A percentile compares a stretch with the other conserved stretches of the same genome.
phyloP scores from a whole-genome alignment of 2,797 vertebrate genomes.

The Pangasius djambal region DNA sequence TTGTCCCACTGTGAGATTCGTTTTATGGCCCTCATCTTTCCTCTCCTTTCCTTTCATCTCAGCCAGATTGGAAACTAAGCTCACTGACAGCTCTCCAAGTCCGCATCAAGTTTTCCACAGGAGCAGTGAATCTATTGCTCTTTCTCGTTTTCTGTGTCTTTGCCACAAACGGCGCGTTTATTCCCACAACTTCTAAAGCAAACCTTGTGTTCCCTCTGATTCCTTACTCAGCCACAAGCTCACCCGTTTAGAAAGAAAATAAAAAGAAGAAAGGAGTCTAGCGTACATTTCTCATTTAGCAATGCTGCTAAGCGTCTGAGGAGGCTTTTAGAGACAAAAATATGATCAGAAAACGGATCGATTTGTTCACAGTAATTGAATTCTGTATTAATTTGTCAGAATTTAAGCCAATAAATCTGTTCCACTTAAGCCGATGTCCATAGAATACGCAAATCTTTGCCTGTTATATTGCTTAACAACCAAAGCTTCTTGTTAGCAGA shows the following conservation, averaged over 20 bases:
- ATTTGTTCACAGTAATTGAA: not conserved
- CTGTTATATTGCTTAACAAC: not conserved
- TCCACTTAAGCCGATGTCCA: not conserved
- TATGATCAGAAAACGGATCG: not conserved
- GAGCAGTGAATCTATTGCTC: conserved; percentile 25
- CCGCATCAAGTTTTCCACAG: conserved; percentile 37
- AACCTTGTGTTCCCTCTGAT: not conserved
- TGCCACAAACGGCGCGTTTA: conserved; percentile 9
- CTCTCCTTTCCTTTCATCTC: conserved; percentile 43
- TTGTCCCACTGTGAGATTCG: not conserved
- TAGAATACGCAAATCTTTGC: not conserved
- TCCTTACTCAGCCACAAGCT: conserved; percentile 13
- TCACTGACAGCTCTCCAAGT: conserved; percentile 37
- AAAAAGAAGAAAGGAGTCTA: not conserved
- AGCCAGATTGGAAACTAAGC: conserved; percentile 33
- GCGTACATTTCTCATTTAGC: not conserved
- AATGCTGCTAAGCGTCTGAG: not conserved
- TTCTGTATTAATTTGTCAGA: not conserved
- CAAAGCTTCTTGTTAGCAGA: not conserved
- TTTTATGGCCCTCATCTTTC: conserved; percentile 17
- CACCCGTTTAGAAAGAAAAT: not conserved
- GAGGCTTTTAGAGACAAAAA: not conserved
- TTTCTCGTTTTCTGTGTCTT: not conserved
- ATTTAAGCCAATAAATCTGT: not conserved
- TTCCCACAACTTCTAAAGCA: conserved; percentile 25